Base-by-base conservation (phyloP, 2,888 invertebrate genomes). In the Zele albiditarsus region DNA sequence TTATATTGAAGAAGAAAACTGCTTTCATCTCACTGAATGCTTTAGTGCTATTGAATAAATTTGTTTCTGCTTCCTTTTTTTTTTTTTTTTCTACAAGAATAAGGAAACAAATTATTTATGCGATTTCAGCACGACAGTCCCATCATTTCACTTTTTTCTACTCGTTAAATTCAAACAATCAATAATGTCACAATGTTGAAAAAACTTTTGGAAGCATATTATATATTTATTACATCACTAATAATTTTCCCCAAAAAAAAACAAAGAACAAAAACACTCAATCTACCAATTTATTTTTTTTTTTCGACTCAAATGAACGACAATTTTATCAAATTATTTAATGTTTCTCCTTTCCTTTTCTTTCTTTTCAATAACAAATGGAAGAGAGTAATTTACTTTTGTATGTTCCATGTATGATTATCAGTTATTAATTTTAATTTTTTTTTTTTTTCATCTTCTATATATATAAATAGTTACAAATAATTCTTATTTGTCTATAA, bases 401-500 rank as follows among this genome's bases (percentile, higher is more conserved):
- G 10, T 10, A 16, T 33, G 66, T 14, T 16, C 42, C 31, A 72
- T 38, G 38, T 12, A 33, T 28, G 49, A 38, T n/a, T 42, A 25
- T 53, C n/a, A n/a, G n/a, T n/a, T n/a, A n/a, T n/a, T n/a, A n/a
- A n/a, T n/a, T n/a, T n/a, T n/a, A n/a, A n/a, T n/a, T 33, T 38
- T 80, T 74, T 75, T 71, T 74, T 71, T 65, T 62, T 68, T 77
- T 38, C 38, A 2, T 38, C 78, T 79, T 78, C 75, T 78, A 75
- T 75, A 73, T 77, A 74, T 84, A 86, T 86, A 86, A 87, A 87
- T 87, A 87, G 77, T 74, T 83, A 84, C 70, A 79, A 81, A 79
- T 80, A 81, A 78, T 79, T 77, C 73, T 77, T 77, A 81, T 82
- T 82, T 79, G 73, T 74, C 78, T 84, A 85, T 82, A 84, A 82